phyloP scores from a whole-genome alignment of 2,797 vertebrate species.

The Cephalopachus bancanus region DNA sequence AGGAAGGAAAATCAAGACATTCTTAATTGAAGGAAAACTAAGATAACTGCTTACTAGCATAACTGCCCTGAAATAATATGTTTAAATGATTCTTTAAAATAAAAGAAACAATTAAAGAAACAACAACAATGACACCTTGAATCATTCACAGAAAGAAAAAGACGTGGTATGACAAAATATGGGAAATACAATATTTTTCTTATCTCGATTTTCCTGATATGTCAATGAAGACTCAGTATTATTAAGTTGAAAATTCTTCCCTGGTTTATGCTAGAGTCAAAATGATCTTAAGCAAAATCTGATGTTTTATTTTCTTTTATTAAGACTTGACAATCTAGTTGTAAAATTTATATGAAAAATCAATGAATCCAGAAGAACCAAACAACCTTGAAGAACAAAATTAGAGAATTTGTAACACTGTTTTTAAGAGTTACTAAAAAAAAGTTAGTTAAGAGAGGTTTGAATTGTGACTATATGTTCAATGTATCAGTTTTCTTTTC shows the following conservation, averaged over 20 bases:
- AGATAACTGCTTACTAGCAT: background rate
- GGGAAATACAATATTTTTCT: background rate
- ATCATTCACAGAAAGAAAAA: background rate
- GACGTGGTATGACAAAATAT: background rate
- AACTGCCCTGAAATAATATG: background rate
- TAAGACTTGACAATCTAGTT: background rate
- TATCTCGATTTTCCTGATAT: background rate
- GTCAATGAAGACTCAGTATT: background rate
- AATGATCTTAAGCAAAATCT: background rate
- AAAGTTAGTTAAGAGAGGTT: background rate
- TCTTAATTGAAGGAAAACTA: background rate
- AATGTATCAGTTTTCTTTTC: background rate
- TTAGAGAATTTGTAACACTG: background rate
- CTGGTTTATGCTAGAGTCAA: background rate
- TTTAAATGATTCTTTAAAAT: background rate
- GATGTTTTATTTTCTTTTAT: background rate
- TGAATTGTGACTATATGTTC: background rate
- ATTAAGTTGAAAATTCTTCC: background rate
- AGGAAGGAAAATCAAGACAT: too few relatives aligned
- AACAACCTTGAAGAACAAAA: background rate
- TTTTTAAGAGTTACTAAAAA: background rate
- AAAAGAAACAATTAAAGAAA: background rate
- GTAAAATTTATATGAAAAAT: background rate
- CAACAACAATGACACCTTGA: background rate
- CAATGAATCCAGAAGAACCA: background rate